Percentiles rank a stretch among this genome's conserved stretches.
Conservation (phyloP, 2,888 invertebrate genomes). For the Eremobia ochroleuca region DNA sequence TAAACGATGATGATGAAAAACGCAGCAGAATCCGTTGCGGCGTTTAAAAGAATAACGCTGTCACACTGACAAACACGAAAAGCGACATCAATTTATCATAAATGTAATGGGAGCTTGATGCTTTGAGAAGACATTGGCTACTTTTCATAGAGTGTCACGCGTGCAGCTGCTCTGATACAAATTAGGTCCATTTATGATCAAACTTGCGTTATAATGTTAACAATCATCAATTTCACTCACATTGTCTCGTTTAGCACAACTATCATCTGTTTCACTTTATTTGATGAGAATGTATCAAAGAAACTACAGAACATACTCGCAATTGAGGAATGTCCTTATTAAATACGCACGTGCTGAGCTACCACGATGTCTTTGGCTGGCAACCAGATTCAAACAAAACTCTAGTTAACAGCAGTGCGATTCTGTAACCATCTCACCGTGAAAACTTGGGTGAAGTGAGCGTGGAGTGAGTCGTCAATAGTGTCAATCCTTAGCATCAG, state of each 20-base stretch:
- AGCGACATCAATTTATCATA: neutral
- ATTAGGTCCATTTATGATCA: constrained; percentile 3
- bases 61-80: no score
- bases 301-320: neutral
- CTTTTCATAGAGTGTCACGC: neutral
- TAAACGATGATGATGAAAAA: no score
- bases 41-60: no score
- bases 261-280: constrained; percentile 32
- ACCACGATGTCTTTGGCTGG: neutral
- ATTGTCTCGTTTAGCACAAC: neutral
- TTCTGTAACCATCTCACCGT: no score
- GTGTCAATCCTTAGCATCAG: no score
- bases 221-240: constrained; percentile 37
- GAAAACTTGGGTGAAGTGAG: no score
- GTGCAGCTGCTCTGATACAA: neutral
- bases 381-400: no score
- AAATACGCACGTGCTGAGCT: neutral
- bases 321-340: neutral
- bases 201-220: constrained; percentile 31
- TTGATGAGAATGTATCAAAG: constrained; percentile 26
- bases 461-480: no score
- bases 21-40: no score
- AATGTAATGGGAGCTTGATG: neutral
- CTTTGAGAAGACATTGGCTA: neutral
- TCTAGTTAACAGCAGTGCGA: no score